Base-by-base conservation (phyloP, 2,888 invertebrate species). In the Nomada fucata region DNA sequence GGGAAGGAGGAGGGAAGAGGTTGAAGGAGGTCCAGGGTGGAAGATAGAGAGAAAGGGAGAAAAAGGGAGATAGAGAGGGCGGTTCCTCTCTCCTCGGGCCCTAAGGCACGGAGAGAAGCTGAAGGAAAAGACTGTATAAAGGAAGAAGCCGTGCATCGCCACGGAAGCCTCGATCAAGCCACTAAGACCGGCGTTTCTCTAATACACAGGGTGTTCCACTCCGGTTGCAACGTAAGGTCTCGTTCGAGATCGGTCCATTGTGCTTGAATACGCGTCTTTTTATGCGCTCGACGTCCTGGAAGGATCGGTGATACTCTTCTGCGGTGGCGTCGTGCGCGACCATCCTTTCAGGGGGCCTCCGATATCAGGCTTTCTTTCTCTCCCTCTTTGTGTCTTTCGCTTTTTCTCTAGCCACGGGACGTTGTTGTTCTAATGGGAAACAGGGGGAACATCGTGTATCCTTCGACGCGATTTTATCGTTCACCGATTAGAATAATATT, bases 101-200 rank as follows among this genome's bases (percentile, higher is more conserved):
- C 80, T 88, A 86, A 86, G 86, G 87, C 88, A 72, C 11, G 79
- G 79, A 69, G 82, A 82, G 86, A 84, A 86, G 88, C 73, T 81
- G 82, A 88, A 88, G 88, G 76, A 88, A 79, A 86, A 75, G 89
- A 84, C 88, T 86, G 89, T 83, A 88, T 88, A 89, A 87, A 88
- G 88, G 89, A 89, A 83, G 88, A 89, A 89, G 81, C 89, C 86
- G 82, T 85, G 88, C 84, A 85, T 87, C 84, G 80, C 89, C 76
- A 87, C 88, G 89, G 88, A 88, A 88, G 88, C 89, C 88, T 89
- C 86, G 85, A 89, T 89, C 87, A 79, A 84, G 84, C 82, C 79
- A 82, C 84, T 79, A 83, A 84, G 85, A 74, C 85, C 83, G 79
- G 73, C 83, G 82, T 87, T 78, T 83, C 75, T 88, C 82, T 85